A percentile compares a stretch with the other conserved stretches of the same genome.
Evolutionary conservation across 2,888 invertebrate genomes (phyloP).

Genomic region (Orchesella flavescens): DNA sequence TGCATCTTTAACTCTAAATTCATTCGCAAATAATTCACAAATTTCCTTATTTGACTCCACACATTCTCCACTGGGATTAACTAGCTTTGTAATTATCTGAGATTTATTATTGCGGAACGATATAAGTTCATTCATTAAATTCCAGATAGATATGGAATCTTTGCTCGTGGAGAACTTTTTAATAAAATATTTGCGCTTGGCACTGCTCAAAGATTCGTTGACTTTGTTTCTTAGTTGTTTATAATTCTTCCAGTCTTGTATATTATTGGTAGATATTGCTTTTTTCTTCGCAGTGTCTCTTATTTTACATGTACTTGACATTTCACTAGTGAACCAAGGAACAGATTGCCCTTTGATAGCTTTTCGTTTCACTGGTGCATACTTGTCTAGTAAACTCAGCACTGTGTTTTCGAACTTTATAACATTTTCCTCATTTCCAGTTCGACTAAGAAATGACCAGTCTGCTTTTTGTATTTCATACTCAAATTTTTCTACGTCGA

Average conservation of each 20-base stretch:
- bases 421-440: no score
- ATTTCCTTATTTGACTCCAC: no score
- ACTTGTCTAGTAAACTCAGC: not conserved
- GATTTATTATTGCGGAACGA: no score
- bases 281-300: not conserved
- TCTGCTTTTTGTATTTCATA: no score
- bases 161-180: not conserved
- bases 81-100: no score
- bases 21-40: no score
- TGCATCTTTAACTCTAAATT: no score
- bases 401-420: conserved; percentile 1
- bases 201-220: not conserved
- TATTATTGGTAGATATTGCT: not conserved
- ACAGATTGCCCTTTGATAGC: not conserved
- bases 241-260: not conserved
- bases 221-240: not conserved
- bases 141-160: conserved; percentile 2
- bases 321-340: not conserved
- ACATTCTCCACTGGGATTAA: no score
- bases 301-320: not conserved
- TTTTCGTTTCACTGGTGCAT: not conserved
- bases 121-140: not conserved
- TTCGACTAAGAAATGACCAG: no score
- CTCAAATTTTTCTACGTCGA: no score
- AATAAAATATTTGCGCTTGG: not conserved